Evolutionary conservation across 2,797 vertebrate genomes (phyloP), one percentile per base, ranked within the genome.

Genomic region (Sylvilagus floridanus): DNA sequence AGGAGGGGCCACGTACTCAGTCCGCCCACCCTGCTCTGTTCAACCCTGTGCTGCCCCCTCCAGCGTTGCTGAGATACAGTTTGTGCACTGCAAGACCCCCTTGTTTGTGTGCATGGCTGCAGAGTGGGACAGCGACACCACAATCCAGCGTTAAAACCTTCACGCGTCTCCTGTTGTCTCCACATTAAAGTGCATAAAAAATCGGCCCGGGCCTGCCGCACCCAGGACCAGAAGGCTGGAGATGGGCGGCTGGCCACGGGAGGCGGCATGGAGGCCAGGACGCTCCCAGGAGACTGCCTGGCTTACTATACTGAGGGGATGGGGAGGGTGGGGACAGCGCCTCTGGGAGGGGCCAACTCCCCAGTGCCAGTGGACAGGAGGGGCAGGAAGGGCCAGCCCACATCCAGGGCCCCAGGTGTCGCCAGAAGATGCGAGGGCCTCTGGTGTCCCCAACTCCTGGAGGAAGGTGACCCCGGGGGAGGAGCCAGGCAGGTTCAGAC

Each of bases 31-130:
- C 42, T 47, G 42, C 42, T 47, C 42, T 47, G 42, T 47, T 47
- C 42, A 0, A 47, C 42, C 42, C 42, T 47, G 42, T 47, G 8
- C 42, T 47, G 42, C 42, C 42, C 42, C 6, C 42, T 42, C 42
- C 28, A 22, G 0, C 50, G 42, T 54, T 62, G 84, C 50, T 11
- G 62, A 50, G 63, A 12, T 79, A 32, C 52, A 62, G 90, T 95
- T 93, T 93, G 92, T 65, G 75, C 77, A 47, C 77, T 77, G 69
- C 90, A 78, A 82, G 88, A 82, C 24, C 13, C 13, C 65, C 69
- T 77, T 28, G 2, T 77, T 81, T n/a, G 77, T 5, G 2, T 19
- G 24, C 42, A 69, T 35, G 30, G 9, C 82, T 82, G 52, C 17
- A 90, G 72, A 60, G 57, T 62, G 32, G 57, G 26, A 4, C 24